phyloP scores from a whole-genome alignment of 2,113 vertebrate genomes.

The Pionites leucogaster region DNA sequence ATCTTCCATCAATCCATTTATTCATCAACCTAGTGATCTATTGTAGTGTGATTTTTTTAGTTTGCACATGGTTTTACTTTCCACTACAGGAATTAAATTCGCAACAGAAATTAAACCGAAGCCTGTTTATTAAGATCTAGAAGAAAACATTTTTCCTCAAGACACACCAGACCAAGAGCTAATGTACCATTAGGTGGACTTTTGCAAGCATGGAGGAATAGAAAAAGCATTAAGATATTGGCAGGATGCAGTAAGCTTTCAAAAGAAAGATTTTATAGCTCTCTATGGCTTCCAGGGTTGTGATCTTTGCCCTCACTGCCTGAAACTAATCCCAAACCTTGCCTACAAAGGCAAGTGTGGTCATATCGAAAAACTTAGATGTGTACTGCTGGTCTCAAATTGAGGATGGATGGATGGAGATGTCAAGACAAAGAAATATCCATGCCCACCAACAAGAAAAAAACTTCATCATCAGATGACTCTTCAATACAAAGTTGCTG shows the following conservation, averaged over 20 bases:
- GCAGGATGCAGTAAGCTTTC: not conserved
- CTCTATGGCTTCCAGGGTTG: not conserved
- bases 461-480: not conserved
- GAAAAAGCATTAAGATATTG: not conserved
- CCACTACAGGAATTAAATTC: not conserved
- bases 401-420: not conserved
- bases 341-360: not conserved
- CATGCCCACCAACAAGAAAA: not conserved
- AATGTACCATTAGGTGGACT: not conserved
- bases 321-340: not conserved
- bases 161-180: not conserved
- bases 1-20: not conserved
- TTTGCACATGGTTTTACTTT: not conserved
- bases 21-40: not conserved
- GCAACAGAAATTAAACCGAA: not conserved
- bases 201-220: not conserved
- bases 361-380: not conserved
- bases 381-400: not conserved
- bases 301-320: not conserved
- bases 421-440: not conserved
- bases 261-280: not conserved
- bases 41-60: not conserved
- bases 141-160: not conserved
- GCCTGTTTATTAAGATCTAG: not conserved
- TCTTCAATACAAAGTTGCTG: not conserved